Evolutionary conservation across 92 coral and sea anemone genomes (phyloP).

Genomic region (Zoanthus sociatus): DNA sequence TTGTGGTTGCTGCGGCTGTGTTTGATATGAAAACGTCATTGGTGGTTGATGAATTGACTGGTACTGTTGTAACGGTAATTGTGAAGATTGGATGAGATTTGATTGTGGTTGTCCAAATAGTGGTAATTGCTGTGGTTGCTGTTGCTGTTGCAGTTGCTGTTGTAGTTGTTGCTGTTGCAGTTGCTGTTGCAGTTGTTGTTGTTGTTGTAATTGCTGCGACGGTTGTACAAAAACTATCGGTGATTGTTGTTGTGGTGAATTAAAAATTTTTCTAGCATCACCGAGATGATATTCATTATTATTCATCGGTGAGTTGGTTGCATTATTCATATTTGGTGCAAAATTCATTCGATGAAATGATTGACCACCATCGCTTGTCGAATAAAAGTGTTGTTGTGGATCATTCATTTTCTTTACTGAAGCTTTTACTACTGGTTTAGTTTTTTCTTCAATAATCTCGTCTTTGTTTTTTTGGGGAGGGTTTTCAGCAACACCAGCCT

Average conservation of each 20-base stretch:
- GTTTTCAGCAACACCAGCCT: not conserved
- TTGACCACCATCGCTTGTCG: not conserved
- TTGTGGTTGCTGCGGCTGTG: not conserved
- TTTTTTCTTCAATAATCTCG: not conserved
- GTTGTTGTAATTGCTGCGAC: not conserved
- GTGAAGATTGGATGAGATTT: not conserved
- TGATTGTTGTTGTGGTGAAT: not conserved
- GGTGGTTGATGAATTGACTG: not conserved
- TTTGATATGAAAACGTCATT: not conserved
- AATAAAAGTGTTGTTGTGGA: not conserved
- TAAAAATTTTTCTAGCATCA: not conserved
- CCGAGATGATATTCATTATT: not conserved
- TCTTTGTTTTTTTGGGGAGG: not conserved
- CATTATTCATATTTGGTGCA: too few species aligned
- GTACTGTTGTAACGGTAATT: not conserved
- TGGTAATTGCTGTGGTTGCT: not conserved
- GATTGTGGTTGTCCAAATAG: not conserved
- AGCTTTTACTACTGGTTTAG: not conserved
- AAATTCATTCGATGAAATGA: not conserved
- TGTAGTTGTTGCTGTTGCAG: not conserved
- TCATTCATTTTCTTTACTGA: not conserved
- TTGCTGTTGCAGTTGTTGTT: not conserved
- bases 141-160: not conserved
- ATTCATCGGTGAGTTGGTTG: not conserved
- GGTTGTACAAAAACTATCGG: too few species aligned